Conservation (phyloP, 2,113 vertebrate genomes). For the Poicephalus gulielmi region DNA sequence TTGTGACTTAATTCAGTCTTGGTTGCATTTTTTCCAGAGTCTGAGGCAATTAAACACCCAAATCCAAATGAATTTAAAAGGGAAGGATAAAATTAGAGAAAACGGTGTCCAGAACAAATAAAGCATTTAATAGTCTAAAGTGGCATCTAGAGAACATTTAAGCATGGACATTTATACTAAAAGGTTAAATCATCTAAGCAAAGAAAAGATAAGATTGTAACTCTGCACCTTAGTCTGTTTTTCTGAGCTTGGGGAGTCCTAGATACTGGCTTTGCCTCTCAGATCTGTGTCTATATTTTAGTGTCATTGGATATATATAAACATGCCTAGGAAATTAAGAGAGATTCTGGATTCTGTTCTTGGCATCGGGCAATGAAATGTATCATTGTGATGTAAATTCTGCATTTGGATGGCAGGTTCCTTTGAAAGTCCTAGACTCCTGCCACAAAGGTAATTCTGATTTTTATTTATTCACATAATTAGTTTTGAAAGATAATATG, state of each 20-base stretch:
- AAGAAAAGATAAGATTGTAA: neutral
- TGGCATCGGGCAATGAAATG: neutral
- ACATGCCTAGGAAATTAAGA: slow-evolving; percentile 17
- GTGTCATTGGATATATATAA: neutral
- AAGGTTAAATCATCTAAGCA: neutral
- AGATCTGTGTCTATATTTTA: neutral
- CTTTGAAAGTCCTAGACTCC: slow-evolving; percentile 18
- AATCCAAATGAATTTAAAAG: neutral
- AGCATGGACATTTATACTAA: neutral
- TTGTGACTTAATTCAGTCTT: neutral
- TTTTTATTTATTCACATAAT: neutral
- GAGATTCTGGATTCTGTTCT: slow-evolving; percentile 13
- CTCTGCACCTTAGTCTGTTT: neutral
- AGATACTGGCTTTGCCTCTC: neutral
- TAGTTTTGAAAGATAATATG: neutral
- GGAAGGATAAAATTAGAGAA: neutral
- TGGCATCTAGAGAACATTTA: neutral
- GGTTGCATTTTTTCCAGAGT: neutral
- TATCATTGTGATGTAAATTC: slow-evolving; percentile 53
- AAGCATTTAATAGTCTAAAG: neutral
- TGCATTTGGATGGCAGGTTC: slow-evolving; percentile 9
- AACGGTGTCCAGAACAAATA: neutral
- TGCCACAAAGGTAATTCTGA: slow-evolving; percentile 35
- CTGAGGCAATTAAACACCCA: neutral
- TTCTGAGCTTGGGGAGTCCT: neutral